Conservation (phyloP, 2,797 vertebrate genomes). For the Parauchenoglanis ngamensis region DNA sequence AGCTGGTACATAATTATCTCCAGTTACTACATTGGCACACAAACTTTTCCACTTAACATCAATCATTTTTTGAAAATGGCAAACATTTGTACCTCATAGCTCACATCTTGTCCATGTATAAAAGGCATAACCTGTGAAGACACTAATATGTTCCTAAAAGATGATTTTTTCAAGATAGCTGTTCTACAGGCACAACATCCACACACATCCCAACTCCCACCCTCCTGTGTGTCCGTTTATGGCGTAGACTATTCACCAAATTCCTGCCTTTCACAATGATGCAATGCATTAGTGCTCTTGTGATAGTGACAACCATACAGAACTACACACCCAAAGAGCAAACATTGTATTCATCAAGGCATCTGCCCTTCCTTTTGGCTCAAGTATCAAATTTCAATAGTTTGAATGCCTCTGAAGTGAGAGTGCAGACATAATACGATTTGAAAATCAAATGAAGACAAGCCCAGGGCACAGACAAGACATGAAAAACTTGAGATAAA, state of each 20-base stretch:
- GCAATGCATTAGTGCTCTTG: constrained; percentile 51
- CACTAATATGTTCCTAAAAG: constrained; percentile 54
- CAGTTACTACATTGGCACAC: constrained; percentile 21
- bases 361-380: constrained; percentile 34
- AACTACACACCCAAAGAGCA: constrained; percentile 63
- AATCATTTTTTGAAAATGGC: background rate
- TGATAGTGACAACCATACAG: constrained; percentile 51
- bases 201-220: constrained; percentile 2
- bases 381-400: constrained; percentile 10
- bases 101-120: constrained; percentile 1
- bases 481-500: background rate
- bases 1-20: constrained; percentile 43
- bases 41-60: constrained; percentile 30
- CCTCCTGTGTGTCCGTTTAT: constrained; percentile 65
- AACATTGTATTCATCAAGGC: constrained; percentile 33
- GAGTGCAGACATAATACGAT: constrained; percentile 19
- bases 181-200: constrained; percentile 57
- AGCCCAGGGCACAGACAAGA: background rate
- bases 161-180: constrained; percentile 55
- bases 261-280: constrained; percentile 61
- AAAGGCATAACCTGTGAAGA: constrained; percentile 53
- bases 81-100: constrained; percentile 16
- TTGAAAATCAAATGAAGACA: constrained; percentile 38
- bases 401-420: constrained; percentile 37
- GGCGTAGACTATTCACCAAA: constrained; percentile 52